Conservation (phyloP, 1,140 invertebrate species). For the Himalopsyche phryganea region DNA sequence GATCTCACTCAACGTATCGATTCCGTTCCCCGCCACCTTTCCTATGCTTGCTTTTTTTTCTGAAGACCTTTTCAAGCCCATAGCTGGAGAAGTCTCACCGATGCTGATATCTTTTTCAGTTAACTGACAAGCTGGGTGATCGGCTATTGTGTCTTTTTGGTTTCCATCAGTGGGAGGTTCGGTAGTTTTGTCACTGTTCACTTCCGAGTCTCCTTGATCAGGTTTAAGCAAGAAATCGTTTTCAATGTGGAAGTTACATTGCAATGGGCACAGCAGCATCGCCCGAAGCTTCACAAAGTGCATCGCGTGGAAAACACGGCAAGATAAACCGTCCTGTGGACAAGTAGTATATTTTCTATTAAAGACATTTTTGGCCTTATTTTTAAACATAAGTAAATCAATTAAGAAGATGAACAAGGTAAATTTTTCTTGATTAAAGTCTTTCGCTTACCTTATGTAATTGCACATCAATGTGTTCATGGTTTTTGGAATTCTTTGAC, state of each 20-base stretch:
- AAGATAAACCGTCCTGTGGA: conserved; percentile 45
- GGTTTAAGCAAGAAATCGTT: conserved; percentile 27
- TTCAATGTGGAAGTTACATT: conserved; percentile 26
- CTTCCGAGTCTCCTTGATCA: neutral
- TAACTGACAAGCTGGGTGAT: neutral
- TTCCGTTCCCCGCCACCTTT: conserved; percentile 8
- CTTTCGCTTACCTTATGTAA: conserved; percentile 43
- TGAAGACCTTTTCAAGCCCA: conserved; percentile 15
- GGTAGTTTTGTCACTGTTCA: neutral
- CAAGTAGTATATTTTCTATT: no score
- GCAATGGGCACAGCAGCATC: conserved; percentile 40
- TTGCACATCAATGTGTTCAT: conserved; percentile 47
- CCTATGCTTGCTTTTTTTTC: conserved; percentile 19
- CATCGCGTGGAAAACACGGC: conserved; percentile 47
- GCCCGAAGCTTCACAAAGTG: conserved; percentile 46
- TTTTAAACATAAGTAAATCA: no score
- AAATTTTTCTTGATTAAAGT: no score
- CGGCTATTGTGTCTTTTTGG: conserved; percentile 10
- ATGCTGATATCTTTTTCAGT: conserved; percentile 6
- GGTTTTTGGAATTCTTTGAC: conserved; percentile 38
- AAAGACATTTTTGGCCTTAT: no score
- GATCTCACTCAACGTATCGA: conserved; percentile 38
- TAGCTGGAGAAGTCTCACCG: conserved; percentile 23
- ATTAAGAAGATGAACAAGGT: no score
- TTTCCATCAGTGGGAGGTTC: neutral